Evolutionary conservation across 1,140 invertebrate species (phyloP), one percentile per base, ranked within the genome.

Genomic region (Bombus difficillimus): DNA sequence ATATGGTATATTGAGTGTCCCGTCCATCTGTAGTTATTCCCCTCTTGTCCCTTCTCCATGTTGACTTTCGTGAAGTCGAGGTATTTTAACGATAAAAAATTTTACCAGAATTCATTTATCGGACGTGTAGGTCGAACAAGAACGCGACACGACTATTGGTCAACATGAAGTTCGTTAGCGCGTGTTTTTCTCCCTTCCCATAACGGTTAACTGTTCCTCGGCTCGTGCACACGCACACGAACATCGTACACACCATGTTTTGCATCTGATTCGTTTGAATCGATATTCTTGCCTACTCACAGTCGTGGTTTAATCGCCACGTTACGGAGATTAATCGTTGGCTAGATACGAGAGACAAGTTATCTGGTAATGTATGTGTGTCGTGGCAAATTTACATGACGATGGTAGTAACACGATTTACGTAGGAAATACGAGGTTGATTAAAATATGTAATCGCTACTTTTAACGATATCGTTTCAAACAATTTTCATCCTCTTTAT

Each of bases 201-300:
- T 75, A 68, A 85, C 84, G 62, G 78, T 85, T 74, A 75, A 79
- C 53, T 34, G 69, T 8, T 73, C 59, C 41, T 59, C 28, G 76
- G 39, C 37, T 53, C 53, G 39, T 80, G 34, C 37, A 78, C 28
- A 64, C 59, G n/a, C 32, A 53, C 37, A 69, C 78, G 41, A 62
- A 41, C 64, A 34, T 37, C 12, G 62, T 25, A 22, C 6, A 68
- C 32, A 84, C 75, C 82, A 47, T 84, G 83, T 80, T 85, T 85
- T 85, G 84, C 79, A 81, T 85, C 59, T 47, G 34, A 85, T 74
- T 85, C 79, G 41, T 81, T 85, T 39, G 71, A 85, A 85, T 85
- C 83, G 83, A 85, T 85, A 85, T 85, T 72, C 83, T 79, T 69
- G 84, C 71, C 64, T 59, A 77, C 73, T 69, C 71, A 32, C 81